Evolutionary conservation across 2,797 vertebrate genomes (phyloP).

Genomic region (Jordanella pulchra): DNA sequence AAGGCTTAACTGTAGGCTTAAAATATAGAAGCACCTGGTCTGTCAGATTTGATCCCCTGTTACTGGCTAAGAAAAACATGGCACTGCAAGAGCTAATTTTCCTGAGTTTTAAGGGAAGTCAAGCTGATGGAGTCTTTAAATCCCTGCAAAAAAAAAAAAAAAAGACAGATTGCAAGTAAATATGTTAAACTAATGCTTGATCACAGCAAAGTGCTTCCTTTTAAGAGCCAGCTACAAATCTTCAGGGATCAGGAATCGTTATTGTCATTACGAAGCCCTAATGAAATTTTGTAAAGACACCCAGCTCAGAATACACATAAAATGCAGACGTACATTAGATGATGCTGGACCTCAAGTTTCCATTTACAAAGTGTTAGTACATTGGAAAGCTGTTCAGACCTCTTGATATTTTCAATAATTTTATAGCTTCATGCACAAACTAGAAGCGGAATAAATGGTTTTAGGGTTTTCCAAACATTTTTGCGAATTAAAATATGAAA

Average conservation of each 20-base stretch:
- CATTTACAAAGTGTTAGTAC: not conserved
- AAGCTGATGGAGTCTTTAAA: slow-evolving; percentile 60
- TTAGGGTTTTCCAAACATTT: not conserved
- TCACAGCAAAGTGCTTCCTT: slow-evolving; percentile 25
- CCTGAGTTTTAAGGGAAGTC: slow-evolving; percentile 50
- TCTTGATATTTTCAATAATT: not conserved
- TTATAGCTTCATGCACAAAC: not conserved
- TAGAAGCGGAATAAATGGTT: not conserved
- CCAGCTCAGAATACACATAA: too few species aligned
- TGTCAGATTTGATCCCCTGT: slow-evolving; percentile 50
- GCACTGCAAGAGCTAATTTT: slow-evolving; percentile 61
- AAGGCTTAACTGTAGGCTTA: slow-evolving; percentile 37
- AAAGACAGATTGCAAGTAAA: slow-evolving; percentile 41
- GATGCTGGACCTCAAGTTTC: not conserved
- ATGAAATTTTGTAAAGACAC: too few species aligned
- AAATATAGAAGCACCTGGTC: slow-evolving; percentile 33
- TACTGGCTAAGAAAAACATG: slow-evolving; percentile 48
- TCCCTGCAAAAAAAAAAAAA: slow-evolving; percentile 31
- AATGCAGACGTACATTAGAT: not conserved
- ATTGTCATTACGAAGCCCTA: too few species aligned
- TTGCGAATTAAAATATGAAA: not conserved
- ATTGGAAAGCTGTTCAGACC: not conserved
- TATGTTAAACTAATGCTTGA: slow-evolving; percentile 31
- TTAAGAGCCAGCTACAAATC: slow-evolving; percentile 17
- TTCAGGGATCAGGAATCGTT: too few species aligned